Conservation (phyloP, 2,113 vertebrate species). For the Myotis lucifugus region DNA sequence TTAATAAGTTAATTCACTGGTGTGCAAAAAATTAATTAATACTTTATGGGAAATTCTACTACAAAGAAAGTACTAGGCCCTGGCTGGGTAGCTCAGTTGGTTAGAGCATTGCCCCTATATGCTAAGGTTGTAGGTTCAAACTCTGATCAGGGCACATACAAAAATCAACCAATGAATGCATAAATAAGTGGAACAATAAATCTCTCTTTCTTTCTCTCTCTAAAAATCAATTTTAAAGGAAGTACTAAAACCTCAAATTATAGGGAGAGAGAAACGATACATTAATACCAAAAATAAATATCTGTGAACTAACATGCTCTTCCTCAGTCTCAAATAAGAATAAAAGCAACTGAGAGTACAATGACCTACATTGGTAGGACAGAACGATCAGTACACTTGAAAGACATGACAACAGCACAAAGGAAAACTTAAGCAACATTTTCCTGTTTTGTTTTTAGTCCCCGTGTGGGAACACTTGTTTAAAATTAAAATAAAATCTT, state of each 20-base stretch:
- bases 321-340: not conserved
- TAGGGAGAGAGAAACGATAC: not conserved
- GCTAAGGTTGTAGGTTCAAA: not conserved
- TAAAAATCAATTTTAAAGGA: not conserved
- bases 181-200: not conserved
- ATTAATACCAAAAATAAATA: not conserved
- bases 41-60: not conserved
- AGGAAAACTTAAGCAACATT: conserved; percentile 63
- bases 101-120: not conserved
- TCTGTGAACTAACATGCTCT: not conserved
- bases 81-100: not conserved
- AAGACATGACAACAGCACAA: conserved; percentile 57
- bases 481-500: conserved; percentile 66
- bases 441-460: conserved; percentile 71
- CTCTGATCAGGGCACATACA: not conserved
- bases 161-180: not conserved
- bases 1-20: not conserved
- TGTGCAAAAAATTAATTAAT: not conserved
- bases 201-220: not conserved
- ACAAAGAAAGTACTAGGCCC: not conserved
- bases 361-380: conserved; percentile 55
- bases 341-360: not conserved
- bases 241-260: not conserved
- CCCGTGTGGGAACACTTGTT: conserved; percentile 62
- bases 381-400: conserved; percentile 63